Evolutionary conservation across 2,113 vertebrate species (phyloP).

Genomic region (Puntigrus tetrazona): DNA sequence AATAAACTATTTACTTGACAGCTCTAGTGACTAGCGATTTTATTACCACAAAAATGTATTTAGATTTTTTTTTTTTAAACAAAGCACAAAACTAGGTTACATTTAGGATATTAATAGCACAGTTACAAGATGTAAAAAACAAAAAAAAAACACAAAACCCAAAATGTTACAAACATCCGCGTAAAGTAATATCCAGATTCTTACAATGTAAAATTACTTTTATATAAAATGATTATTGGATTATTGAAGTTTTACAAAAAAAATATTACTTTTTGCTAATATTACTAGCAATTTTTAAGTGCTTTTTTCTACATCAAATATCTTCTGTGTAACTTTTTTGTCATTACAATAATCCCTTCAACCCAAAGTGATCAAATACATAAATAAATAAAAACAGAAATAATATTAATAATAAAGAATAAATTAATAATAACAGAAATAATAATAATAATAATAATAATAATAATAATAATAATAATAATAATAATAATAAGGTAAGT

Average conservation of each 20-base stretch:
- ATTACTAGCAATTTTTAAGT: not conserved
- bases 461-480: too few relatives aligned
- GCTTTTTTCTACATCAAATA: too few relatives aligned
- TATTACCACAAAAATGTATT: not conserved
- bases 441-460: too few relatives aligned
- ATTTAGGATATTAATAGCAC: not conserved
- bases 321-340: not conserved
- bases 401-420: too few relatives aligned
- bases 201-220: too few relatives aligned
- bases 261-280: not conserved
- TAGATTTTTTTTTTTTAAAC: not conserved
- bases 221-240: not conserved
- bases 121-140: not conserved
- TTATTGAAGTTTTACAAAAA: not conserved
- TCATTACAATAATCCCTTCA: not conserved
- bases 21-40: not conserved
- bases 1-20: too few relatives aligned
- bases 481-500: not conserved
- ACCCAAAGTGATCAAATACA: not conserved
- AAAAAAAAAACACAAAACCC: too few relatives aligned
- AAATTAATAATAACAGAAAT: too few relatives aligned
- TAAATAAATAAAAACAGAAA: not conserved
- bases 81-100: not conserved
- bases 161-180: too few relatives aligned
- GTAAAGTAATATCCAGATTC: not conserved